phyloP scores from a whole-genome alignment of 2,888 invertebrate genomes.

The Argyresthia goedartella region DNA sequence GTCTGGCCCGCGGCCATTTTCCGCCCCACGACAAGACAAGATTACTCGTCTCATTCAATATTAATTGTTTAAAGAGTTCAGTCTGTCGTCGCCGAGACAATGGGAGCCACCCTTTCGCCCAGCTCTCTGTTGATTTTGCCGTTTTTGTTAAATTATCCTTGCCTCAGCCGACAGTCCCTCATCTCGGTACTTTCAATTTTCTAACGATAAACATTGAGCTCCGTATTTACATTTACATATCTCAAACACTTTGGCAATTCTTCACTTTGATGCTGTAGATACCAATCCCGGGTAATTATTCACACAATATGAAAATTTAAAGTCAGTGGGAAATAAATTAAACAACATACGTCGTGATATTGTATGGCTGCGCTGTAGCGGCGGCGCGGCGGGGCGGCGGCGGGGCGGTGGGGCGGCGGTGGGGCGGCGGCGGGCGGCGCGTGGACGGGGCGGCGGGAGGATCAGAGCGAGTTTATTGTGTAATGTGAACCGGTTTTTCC shows the following conservation, averaged over 20 bases:
- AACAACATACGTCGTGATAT: background rate
- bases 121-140: constrained; percentile 1
- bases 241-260: too few relatives aligned
- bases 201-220: too few relatives aligned
- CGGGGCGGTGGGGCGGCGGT: too few relatives aligned
- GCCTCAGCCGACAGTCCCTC: too few relatives aligned
- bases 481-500: background rate
- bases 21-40: constrained; percentile 28
- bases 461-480: background rate
- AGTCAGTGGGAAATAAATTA: constrained; percentile 2
- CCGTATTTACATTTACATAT: too few relatives aligned
- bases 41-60: constrained; percentile 54
- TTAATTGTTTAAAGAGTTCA: constrained; percentile 46
- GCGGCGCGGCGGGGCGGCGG: too few relatives aligned
- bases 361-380: background rate
- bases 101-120: constrained; percentile 1
- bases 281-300: background rate
- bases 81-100: constrained; percentile 3
- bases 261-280: too few relatives aligned
- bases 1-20: background rate
- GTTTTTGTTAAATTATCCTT: background rate
- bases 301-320: background rate
- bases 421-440: too few relatives aligned
- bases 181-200: too few relatives aligned
- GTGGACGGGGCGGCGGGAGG: too few relatives aligned